Evolutionary conservation across 2,888 invertebrate species (phyloP), one percentile per base, ranked within the genome.

Genomic region (Machimus rusticus): DNA sequence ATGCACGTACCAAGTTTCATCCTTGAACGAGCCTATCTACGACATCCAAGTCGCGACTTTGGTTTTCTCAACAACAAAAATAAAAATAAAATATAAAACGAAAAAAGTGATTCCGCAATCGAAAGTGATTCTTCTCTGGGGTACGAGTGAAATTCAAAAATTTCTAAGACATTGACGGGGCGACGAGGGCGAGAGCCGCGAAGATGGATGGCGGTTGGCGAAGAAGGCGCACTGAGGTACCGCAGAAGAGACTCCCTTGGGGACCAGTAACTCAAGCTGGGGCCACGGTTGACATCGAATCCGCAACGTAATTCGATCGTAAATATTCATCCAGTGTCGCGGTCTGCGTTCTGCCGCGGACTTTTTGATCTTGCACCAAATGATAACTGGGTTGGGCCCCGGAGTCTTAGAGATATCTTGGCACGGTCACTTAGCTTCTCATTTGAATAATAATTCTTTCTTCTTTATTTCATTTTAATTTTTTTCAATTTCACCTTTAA

Each of bases 111-210:
- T 85, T 46, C 74, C 85, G 43, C 43, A 85, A 85, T 85, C 46
- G 85, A 85, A 85, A 85, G 85, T 74, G 74, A 39, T 85, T 66
- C 66, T 66, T 51, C 85, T 74, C 31, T 23, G 34, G 74, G 46
- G 85, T 46, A 85, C 74, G 74, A 85, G 85, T 85, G 85, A 85
- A 85, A 85, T 85, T 74, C 23, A 74, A 57, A 39, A 74, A 81
- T 81, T 81, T 81, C 81, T 81, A 82, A 66, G 82, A 82, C n/a
- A n/a, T n/a, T n/a, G n/a, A n/a, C 34, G 28, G 8, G 37, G 34
- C 66, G 66, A 57, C 81, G 28, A 76, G n/a, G n/a, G 76, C 76
- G 55, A 23, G 28, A 14, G 82, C n/a, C 19, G 51, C 6, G 16
- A 51, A 51, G 51, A 51, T 19, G 6, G 51, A 51, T 51, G n/a